Evolutionary conservation across 2,888 invertebrate species (phyloP), one percentile per base, ranked within the genome.

Genomic region (Thereva unica): DNA sequence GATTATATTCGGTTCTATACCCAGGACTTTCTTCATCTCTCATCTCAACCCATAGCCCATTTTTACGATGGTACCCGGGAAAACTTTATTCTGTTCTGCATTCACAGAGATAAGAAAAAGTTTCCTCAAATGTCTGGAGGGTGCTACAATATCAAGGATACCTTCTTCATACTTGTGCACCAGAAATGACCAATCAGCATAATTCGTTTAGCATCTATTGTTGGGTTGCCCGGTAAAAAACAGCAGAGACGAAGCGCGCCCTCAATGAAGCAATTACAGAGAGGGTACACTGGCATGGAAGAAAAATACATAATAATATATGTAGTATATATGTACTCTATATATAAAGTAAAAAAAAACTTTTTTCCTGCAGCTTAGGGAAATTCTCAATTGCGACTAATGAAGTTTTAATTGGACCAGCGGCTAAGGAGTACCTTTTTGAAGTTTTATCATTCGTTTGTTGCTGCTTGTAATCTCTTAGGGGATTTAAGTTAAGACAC

Each of bases 351-450:
- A 23, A 23, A 10, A 47, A 38, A 12, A n/a, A 37, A 47, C 5
- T n/a, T 57, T 57, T 35, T 37, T 47, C 35, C 23, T 10, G 44
- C 10, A 38, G 64, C 55, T 64, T 55, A 55, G 40, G 53, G 38
- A 67, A 57, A 64, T 67, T 67, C 64, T 64, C 67, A 67, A 67
- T 67, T 64, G 67, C 52, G 64, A 64, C 67, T 67, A 67, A 67
- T 67, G 67, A 64, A 56, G 57, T 67, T 67, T 67, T 67, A 56
- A 67, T 67, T 61, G 63, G 63, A 63, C 55, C 52, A 55, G 50
- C 63, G 47, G 45, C 55, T 53, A 10, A 41, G 47, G 61, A 23
- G 23, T 23, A 57, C 41, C 52, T 38, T 38, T 59, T 47, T 12
- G 10, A 59, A 10, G 57, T n/a, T 8, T n/a, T 35, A 59, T 47